phyloP scores from a whole-genome alignment of 2,888 invertebrate genomes.

The Rhagium mordax region DNA sequence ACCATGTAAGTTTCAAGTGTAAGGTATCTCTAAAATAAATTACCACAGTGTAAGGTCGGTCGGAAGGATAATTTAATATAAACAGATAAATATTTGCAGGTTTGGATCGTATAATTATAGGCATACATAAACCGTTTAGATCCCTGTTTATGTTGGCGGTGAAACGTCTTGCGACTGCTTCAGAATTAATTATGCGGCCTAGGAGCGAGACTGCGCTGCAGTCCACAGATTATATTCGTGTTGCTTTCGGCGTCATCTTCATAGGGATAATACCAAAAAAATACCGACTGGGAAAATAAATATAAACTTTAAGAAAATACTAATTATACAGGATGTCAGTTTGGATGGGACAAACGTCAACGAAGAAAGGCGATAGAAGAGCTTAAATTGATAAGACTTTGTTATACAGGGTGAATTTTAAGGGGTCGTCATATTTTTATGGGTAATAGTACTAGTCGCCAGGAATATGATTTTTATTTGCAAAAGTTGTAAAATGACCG shows the following conservation, averaged over 20 bases:
- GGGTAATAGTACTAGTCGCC: too few species aligned
- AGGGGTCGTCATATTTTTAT: too few species aligned
- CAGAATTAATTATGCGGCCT: constrained; percentile 21
- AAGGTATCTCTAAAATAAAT: constrained; percentile 25
- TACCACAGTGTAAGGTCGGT: constrained; percentile 8
- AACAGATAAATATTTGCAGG: constrained; percentile 25
- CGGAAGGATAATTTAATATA: constrained; percentile 20
- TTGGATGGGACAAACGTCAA: too few species aligned
- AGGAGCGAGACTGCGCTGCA: background rate
- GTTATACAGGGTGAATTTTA: too few species aligned
- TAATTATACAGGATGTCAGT: too few species aligned
- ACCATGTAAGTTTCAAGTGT: constrained; percentile 9
- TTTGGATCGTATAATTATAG: constrained; percentile 21
- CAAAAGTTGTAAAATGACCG: too few species aligned
- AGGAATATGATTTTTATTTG: too few species aligned
- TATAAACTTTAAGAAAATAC: too few species aligned
- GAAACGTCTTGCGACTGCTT: constrained; percentile 16
- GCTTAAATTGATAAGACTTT: too few species aligned
- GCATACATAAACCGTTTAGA: constrained; percentile 22
- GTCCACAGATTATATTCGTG: background rate
- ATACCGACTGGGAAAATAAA: too few species aligned
- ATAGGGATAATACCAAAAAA: background rate
- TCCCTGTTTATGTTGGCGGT: constrained; percentile 17
- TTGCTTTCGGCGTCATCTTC: background rate
- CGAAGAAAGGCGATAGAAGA: too few species aligned